Evolutionary conservation across 2,113 vertebrate species (phyloP), one percentile per base, ranked within the genome.

Genomic region (Climacteris rufus): DNA sequence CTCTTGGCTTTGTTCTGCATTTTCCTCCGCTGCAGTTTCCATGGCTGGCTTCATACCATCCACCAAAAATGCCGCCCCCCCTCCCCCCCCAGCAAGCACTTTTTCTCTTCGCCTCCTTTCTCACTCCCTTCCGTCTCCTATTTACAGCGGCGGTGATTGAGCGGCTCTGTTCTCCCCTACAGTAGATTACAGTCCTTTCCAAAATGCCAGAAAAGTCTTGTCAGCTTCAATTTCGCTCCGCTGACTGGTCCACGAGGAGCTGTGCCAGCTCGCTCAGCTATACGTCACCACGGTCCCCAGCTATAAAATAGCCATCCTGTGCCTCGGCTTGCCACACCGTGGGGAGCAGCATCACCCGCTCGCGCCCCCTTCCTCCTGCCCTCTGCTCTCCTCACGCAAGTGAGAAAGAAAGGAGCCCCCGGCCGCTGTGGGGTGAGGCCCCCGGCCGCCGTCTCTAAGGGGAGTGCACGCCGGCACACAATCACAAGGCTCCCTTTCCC

Each of bases 11-110:
- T 98, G 98, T 98, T 99, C 98, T 96, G 98, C 98, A 97, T 98
- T 99, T 98, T 99, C 99, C 96, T 99, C 99, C 89, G 98, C 98
- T 97, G 98, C 97, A 98, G 98, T 99, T 99, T 99, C 99, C 99
- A 99, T 99, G 98, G 98, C 98, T 98, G 98, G 98, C 98, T 99
- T 98, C 98, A 98, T 98, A 98, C 98, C 97, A 98, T 98, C 97
- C 98, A 98, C 98, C 98, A 99, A 99, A 99, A 99, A 99, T 98
- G 98, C 97, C 94, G 96, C 98, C 96, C 94, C 97, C 95, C 98
- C 90, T 10, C 89, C 93, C 97, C 94, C 96, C 97, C 97, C 96
- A 78, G 94, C 96, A 97, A 98, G 98, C 97, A 98, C 98, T 97
- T 98, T 94, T 98, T 98, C 97, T 98, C 97, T 98, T 97, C 96